phyloP scores from a whole-genome alignment of 2,888 invertebrate species.

The Electrophaes corylata region DNA sequence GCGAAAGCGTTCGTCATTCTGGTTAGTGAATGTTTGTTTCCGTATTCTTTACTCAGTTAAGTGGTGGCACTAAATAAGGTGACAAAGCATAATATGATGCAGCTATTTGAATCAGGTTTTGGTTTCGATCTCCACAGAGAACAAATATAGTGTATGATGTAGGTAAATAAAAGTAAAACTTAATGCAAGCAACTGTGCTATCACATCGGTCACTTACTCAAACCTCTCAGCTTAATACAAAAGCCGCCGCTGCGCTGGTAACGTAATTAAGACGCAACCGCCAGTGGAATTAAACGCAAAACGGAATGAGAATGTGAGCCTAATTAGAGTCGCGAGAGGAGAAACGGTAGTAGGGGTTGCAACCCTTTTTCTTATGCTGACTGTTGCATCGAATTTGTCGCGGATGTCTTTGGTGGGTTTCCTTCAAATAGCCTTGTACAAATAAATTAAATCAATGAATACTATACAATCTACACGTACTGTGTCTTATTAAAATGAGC shows the following conservation, averaged over 20 bases:
- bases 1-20: slow-evolving; percentile 79
- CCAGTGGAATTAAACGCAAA: slow-evolving; percentile 85
- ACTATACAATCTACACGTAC: too few relatives aligned
- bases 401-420: neutral
- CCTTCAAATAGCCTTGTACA: neutral
- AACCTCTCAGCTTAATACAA: slow-evolving; percentile 53
- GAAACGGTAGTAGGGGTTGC: slow-evolving; percentile 50
- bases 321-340: slow-evolving; percentile 80
- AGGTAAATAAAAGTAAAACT: too few relatives aligned
- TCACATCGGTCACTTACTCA: slow-evolving; percentile 60
- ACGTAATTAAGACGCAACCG: slow-evolving; percentile 85
- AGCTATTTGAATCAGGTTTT: neutral
- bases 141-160: too few relatives aligned
- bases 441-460: too few relatives aligned
- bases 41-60: slow-evolving; percentile 50
- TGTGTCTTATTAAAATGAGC: too few relatives aligned
- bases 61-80: slow-evolving; percentile 59
- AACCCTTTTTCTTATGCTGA: slow-evolving; percentile 10
- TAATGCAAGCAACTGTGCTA: too few relatives aligned
- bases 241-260: slow-evolving; percentile 77
- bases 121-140: too few relatives aligned
- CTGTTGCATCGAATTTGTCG: slow-evolving; percentile 16
- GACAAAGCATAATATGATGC: slow-evolving; percentile 42
- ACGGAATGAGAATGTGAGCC: slow-evolving; percentile 85
- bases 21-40: slow-evolving; percentile 75